A percentile compares a stretch with the other conserved stretches of the same genome.
Conservation (phyloP, 2,113 vertebrate species). For the Hyaena hyaena region DNA sequence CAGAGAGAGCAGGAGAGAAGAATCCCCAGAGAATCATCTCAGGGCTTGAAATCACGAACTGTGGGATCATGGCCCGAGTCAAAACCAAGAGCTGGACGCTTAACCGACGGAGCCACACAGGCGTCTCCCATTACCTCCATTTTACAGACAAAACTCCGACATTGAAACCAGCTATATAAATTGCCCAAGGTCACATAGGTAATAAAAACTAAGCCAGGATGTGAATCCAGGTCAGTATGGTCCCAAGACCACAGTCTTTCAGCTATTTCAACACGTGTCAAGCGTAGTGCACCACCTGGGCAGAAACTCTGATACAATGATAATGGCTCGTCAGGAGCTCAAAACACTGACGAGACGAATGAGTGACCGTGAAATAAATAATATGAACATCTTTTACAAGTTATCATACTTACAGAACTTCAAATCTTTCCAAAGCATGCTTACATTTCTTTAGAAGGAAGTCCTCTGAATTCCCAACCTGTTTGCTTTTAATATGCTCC, state of each 20-base stretch:
- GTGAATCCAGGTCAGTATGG: neutral
- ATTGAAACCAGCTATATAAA: neutral
- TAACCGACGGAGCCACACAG: too few species aligned
- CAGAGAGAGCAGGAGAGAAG: too few species aligned
- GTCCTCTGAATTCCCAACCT: neutral
- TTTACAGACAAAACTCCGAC: neutral
- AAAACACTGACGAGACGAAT: neutral
- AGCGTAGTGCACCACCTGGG: neutral
- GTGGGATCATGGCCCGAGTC: too few species aligned
- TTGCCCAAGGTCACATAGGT: neutral
- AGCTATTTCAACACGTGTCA: neutral
- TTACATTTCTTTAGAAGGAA: slow-evolving; percentile 37
- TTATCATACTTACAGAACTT: neutral
- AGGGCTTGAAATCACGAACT: too few species aligned
- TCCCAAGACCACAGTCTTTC: neutral
- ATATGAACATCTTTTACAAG: neutral
- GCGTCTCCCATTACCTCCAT: neutral
- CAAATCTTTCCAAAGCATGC: neutral
- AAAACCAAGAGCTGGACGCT: too few species aligned
- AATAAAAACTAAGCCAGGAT: neutral
- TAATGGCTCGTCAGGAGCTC: neutral
- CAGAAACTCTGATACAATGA: neutral
- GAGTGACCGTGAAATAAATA: neutral
- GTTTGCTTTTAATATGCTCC: neutral
- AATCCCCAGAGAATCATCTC: too few species aligned